A percentile compares a stretch with the other conserved stretches of the same genome.
Evolutionary conservation across 2,888 invertebrate genomes (phyloP).

Genomic region (Lottia scabra): DNA sequence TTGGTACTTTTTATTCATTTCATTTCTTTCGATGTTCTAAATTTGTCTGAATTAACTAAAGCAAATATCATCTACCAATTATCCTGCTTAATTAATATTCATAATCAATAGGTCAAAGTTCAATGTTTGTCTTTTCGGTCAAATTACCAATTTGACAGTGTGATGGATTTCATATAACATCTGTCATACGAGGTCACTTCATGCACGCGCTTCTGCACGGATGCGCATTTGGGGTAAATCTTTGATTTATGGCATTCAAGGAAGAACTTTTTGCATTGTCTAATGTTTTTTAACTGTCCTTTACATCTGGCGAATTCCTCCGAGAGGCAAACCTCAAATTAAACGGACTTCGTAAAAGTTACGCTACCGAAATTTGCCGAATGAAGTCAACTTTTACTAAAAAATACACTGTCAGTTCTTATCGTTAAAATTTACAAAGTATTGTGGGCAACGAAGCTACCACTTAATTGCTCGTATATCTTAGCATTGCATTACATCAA

Average conservation of each 20-base stretch:
- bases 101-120: conserved; percentile 1
- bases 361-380: too few species aligned
- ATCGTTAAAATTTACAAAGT: too few species aligned
- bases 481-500: too few species aligned
- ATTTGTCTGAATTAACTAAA: too few species aligned
- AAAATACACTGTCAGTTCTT: too few species aligned
- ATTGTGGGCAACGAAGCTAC: too few species aligned
- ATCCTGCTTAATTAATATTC: background rate
- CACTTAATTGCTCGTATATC: too few species aligned
- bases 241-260: background rate
- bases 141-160: conserved; percentile 1
- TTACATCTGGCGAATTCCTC: background rate
- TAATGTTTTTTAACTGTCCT: background rate
- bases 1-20: too few species aligned
- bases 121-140: background rate
- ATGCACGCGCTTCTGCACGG: background rate
- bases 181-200: background rate
- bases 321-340: too few species aligned
- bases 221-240: background rate
- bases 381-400: too few species aligned
- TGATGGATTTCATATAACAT: conserved; percentile 1
- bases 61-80: background rate
- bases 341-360: too few species aligned
- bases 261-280: background rate
- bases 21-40: too few species aligned